phyloP scores from a whole-genome alignment of 2,113 vertebrate species.

The Corythaeola cristata region DNA sequence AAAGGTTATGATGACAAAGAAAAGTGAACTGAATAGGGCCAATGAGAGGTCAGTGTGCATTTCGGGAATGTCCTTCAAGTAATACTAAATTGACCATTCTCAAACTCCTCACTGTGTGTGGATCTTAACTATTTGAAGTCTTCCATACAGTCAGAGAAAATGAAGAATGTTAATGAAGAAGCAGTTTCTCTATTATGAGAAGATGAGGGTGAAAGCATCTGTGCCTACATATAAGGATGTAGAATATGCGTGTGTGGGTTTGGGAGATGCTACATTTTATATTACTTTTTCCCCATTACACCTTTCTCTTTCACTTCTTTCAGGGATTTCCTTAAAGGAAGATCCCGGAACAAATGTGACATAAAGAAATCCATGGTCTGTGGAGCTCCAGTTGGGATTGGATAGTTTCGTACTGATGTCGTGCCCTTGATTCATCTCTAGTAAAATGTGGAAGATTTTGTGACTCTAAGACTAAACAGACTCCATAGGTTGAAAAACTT shows the following conservation, averaged over 20 bases:
- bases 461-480: neutral
- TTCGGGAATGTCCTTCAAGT: neutral
- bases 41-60: neutral
- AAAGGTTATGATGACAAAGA: slow-evolving; percentile 14
- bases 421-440: neutral
- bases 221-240: neutral
- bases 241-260: neutral
- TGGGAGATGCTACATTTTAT: neutral
- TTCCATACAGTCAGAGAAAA: neutral
- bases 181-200: neutral
- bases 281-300: neutral
- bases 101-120: neutral
- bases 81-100: neutral
- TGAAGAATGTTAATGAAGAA: neutral
- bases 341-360: neutral
- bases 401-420: neutral
- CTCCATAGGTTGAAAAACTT: neutral
- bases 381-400: neutral
- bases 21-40: slow-evolving; percentile 5
- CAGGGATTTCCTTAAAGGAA: neutral
- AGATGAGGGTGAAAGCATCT: neutral
- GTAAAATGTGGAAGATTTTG: neutral
- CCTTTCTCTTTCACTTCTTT: neutral
- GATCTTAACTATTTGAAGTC: neutral
- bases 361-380: neutral